Percentiles rank a stretch among this genome's conserved stretches.
phyloP scores from a whole-genome alignment of 2,113 vertebrate species.

The Indicator indicator region DNA sequence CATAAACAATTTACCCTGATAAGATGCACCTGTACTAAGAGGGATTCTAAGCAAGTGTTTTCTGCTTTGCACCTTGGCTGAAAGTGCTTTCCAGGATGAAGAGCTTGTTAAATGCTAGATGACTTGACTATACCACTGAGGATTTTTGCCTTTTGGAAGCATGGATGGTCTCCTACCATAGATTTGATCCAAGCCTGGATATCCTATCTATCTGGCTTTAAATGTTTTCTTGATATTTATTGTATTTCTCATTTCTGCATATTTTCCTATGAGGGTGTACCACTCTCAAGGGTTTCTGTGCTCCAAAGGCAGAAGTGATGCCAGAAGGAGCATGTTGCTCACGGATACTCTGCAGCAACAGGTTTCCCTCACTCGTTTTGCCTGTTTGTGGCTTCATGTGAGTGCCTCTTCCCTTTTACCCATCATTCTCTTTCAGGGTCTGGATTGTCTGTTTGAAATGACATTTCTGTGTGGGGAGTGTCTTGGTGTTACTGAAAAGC shows the following conservation, averaged over 20 bases:
- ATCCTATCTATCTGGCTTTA: not conserved
- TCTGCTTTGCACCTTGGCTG: not conserved
- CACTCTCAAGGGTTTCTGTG: not conserved
- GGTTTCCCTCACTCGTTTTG: not conserved
- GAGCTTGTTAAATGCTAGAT: not conserved
- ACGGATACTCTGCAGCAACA: not conserved
- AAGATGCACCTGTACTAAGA: not conserved
- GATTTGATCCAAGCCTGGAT: not conserved
- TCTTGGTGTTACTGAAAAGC: not conserved
- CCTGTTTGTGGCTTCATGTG: fast-evolving
- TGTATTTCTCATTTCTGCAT: not conserved
- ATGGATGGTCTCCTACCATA: fast-evolving
- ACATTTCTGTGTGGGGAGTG: not conserved
- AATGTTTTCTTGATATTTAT: not conserved
- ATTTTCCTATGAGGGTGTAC: not conserved
- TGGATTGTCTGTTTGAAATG: not conserved
- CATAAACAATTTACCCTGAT: not conserved
- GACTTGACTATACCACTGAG: not conserved
- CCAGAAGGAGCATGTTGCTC: not conserved
- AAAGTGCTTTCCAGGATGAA: not conserved
- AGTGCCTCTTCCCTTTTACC: not conserved
- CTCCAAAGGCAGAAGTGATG: not conserved
- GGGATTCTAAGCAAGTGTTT: not conserved
- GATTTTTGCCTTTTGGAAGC: not conserved
- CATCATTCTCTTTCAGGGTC: not conserved